Evolutionary conservation across 2,888 invertebrate genomes (phyloP), one percentile per base, ranked within the genome.

Genomic region (Adelphocoris suturalis): DNA sequence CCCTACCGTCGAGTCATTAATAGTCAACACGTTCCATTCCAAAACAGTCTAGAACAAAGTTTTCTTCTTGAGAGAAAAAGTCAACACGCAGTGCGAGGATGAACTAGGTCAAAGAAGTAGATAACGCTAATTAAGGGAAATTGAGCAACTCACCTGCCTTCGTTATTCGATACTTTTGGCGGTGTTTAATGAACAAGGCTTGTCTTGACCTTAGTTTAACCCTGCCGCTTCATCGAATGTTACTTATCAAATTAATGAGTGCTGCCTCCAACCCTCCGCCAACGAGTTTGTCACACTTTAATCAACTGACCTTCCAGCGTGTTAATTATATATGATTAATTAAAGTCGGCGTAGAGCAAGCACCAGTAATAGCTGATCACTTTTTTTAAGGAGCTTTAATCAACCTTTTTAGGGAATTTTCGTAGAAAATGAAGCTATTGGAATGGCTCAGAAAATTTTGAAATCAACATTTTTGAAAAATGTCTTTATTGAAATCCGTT

Each of bases 181-280:
- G 19, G 68, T 23, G 11, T 68, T 68, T 68, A 27, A 23, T 68
- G 68, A 68, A 68, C 68, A 23, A 68, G 68, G 68, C 68, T 68
- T 68, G 68, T 68, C 68, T 12, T 23, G 27, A 68, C 52, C 52
- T 52, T 52, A 52, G 52, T 52, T 61, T 19, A 61, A 19, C 19
- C 19, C 61, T 52, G 16, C 12, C 52, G 52, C 52, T 16, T 61
- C 61, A 61, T 61, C 61, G 61, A 61, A 19, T 61, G 61, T 61
- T 61, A 68, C 68, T 68, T 68, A 68, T 68, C 68, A 68, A 68
- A 27, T 68, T 23, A 68, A 68, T 68, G 68, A 23, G 11, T 23
- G 23, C 68, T 23, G 23, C 19, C 68, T 68, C 23, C 12, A 9
- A 13, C 68, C 68, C 27, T 27, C 27, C 19, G 0, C 68, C n/a